Conservation (phyloP, 2,888 invertebrate species). For the Gymnosoma rotundatum region DNA sequence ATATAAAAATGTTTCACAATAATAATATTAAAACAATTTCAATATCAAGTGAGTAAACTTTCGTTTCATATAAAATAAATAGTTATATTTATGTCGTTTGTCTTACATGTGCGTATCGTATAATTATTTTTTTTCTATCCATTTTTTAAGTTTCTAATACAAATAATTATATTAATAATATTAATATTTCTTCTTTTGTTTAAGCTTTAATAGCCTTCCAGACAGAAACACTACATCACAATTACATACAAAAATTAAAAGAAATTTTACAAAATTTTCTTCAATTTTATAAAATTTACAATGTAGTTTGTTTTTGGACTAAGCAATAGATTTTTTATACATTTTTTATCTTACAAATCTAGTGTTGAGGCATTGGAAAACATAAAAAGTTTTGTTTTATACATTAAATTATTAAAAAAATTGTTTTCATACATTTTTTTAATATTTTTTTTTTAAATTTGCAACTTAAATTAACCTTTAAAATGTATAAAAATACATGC, state of each 20-base stretch:
- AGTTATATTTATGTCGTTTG: slow-evolving; percentile 25
- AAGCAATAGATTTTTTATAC: slow-evolving; percentile 5
- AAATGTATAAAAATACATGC: too few relatives aligned
- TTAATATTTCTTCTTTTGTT: neutral
- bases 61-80: slow-evolving; percentile 66
- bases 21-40: slow-evolving; percentile 57
- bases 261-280: slow-evolving; percentile 14
- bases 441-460: neutral
- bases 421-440: neutral
- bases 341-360: slow-evolving; percentile 25
- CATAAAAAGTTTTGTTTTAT: neutral
- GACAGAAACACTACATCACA: neutral
- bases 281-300: neutral
- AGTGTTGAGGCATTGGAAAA: slow-evolving; percentile 7
- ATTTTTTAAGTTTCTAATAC: slow-evolving; percentile 24
- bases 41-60: slow-evolving; percentile 15
- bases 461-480: too few relatives aligned
- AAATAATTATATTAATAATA: slow-evolving; percentile 17
- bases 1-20: slow-evolving; percentile 79
- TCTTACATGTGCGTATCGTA: slow-evolving; percentile 52
- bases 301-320: neutral
- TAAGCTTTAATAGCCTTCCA: slow-evolving; percentile 8
- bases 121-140: slow-evolving; percentile 9
- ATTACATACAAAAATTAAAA: slow-evolving; percentile 35
- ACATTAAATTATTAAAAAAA: too few relatives aligned